Percentiles rank a stretch among this genome's conserved stretches.
Conservation (phyloP, 53 echinoderm and acorn worm species). For the Antedon mediterranea region DNA sequence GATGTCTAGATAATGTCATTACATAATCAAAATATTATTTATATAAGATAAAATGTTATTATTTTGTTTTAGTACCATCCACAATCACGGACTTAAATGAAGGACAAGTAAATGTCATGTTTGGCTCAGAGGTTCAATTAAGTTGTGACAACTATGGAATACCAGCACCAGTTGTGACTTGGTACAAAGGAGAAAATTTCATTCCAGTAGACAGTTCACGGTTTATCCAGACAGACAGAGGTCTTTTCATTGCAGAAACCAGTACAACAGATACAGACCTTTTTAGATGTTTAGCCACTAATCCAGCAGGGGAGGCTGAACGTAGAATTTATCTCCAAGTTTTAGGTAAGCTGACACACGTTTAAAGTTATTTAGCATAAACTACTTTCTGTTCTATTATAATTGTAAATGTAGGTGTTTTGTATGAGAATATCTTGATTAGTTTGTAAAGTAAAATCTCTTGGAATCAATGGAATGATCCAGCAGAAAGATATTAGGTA, state of each 20-base stretch:
- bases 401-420: too few species aligned
- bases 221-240: slow-evolving; percentile 33
- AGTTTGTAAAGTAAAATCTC: too few species aligned
- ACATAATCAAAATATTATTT: too few species aligned
- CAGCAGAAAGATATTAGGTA: too few species aligned
- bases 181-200: slow-evolving; percentile 70
- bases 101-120: not conserved
- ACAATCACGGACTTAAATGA: not conserved
- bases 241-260: slow-evolving; percentile 38
- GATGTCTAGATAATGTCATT: too few species aligned
- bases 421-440: too few species aligned
- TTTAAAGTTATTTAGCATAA: too few species aligned
- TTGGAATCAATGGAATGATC: too few species aligned
- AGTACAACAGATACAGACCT: slow-evolving; percentile 54
- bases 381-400: too few species aligned
- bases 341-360: slow-evolving; percentile 77
- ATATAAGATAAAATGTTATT: not conserved
- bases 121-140: slow-evolving; percentile 25
- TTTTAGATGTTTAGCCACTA: slow-evolving; percentile 64
- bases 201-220: slow-evolving; percentile 52
- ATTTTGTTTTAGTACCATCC: not conserved
- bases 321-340: slow-evolving; percentile 43
- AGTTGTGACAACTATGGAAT: slow-evolving; percentile 56
- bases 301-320: slow-evolving; percentile 40
- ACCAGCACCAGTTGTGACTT: slow-evolving; percentile 59